These are phyloP conservation scores for Oppia nitens DNA, from an alignment of 1,140 invertebrate species.

Conservation along the genomic window DNA sequence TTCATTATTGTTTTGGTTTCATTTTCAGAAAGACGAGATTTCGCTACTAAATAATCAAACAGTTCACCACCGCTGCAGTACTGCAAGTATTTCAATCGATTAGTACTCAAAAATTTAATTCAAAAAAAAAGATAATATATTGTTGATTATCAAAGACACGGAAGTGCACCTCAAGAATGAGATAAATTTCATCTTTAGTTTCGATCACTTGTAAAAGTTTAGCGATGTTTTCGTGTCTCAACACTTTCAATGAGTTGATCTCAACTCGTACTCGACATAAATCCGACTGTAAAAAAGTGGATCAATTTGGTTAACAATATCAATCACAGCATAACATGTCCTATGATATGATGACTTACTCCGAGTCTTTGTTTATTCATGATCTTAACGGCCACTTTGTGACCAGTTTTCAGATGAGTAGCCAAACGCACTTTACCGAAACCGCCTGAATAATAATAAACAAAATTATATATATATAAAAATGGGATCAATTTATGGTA, in stretches of 20 bases:
- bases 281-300: conserved; percentile 34
- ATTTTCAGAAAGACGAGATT: conserved; percentile 46
- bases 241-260: conserved; percentile 56
- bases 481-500: not conserved
- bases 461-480: no score
- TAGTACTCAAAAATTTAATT: not conserved
- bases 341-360: conserved; percentile 27
- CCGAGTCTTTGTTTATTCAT: conserved; percentile 57
- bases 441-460: no score
- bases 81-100: conserved; percentile 23
- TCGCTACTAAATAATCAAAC: conserved; percentile 67
- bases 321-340: no score
- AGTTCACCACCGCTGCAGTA: conserved; percentile 66
- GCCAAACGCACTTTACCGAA: conserved; percentile 66
- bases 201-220: conserved; percentile 66
- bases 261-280: conserved; percentile 57
- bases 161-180: conserved; percentile 46
- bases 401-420: conserved; percentile 53
- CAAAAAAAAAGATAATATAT: no score
- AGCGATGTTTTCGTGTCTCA: conserved; percentile 66
- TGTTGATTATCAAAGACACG: no score
- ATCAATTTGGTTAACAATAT: not conserved
- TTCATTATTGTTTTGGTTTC: conserved; percentile 59
- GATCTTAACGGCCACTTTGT: conserved; percentile 71
- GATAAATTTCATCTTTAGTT: conserved; percentile 48